Conservation (phyloP, 2,113 vertebrate genomes). For the Dicrurus megarhynchus region DNA sequence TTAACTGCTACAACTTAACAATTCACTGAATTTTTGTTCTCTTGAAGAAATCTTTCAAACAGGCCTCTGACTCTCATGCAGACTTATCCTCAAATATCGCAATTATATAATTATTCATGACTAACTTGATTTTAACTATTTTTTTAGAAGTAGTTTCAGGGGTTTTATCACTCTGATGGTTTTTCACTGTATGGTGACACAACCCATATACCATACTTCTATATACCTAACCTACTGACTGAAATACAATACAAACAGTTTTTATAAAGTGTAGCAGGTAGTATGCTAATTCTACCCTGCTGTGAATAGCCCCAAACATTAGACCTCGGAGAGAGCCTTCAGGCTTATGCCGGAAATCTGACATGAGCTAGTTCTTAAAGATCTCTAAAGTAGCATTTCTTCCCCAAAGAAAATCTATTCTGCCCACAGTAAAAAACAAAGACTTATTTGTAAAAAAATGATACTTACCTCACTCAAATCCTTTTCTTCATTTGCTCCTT, state of each 20-base stretch:
- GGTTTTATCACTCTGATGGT: neutral
- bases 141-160: neutral
- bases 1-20: neutral
- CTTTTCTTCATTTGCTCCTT: conserved; percentile 36
- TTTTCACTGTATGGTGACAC: neutral
- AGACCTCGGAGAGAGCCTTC: neutral
- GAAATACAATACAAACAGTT: neutral
- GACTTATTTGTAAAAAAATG: neutral
- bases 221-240: neutral
- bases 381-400: neutral
- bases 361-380: neutral
- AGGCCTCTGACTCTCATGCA: neutral
- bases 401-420: neutral
- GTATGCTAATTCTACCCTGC: neutral
- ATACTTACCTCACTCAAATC: conserved; percentile 71
- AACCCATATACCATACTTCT: neutral
- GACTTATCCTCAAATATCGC: neutral
- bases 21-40: neutral
- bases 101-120: neutral
- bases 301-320: neutral
- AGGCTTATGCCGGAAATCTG: neutral
- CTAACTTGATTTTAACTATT: neutral
- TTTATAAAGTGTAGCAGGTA: neutral
- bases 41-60: neutral
- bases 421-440: neutral